Percentiles rank a stretch among this genome's conserved stretches.
phyloP scores from a whole-genome alignment of 2,797 vertebrate genomes.

The Lutjanus argentimaculatus region DNA sequence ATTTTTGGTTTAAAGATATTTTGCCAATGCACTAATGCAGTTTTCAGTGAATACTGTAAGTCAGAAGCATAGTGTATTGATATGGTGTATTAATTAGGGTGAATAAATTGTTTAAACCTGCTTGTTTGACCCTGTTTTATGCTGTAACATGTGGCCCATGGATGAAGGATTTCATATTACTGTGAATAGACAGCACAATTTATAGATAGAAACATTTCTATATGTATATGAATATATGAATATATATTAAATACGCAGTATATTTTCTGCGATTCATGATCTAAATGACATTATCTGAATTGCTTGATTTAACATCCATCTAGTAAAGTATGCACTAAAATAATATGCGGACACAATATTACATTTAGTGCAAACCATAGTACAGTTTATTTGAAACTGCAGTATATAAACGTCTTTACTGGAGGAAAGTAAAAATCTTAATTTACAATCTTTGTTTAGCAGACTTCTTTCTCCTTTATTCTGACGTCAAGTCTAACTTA shows the following conservation, averaged over 20 bases:
- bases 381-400: conserved; percentile 45
- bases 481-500: conserved; percentile 86
- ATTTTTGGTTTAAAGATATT: not conserved
- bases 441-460: conserved; percentile 80
- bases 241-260: not conserved
- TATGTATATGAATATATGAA: not conserved
- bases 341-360: conserved; percentile 22
- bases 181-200: not conserved
- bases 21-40: not conserved
- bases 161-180: not conserved
- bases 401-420: conserved; percentile 71
- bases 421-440: conserved; percentile 65
- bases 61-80: not conserved
- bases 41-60: conserved; percentile 3
- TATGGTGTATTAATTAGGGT: too few species aligned
- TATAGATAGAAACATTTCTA: too few species aligned
- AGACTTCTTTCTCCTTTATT: conserved; percentile 70
- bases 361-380: conserved; percentile 35
- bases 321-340: conserved; percentile 21
- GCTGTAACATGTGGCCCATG: not conserved
- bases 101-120: not conserved
- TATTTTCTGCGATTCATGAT: conserved; percentile 21
- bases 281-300: not conserved
- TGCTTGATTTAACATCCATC: conserved; percentile 18
- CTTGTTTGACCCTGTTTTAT: not conserved